Percentiles rank a stretch among this genome's conserved stretches.
Conservation (phyloP, 1,140 invertebrate genomes). For the Atopsyche davidsoni region DNA sequence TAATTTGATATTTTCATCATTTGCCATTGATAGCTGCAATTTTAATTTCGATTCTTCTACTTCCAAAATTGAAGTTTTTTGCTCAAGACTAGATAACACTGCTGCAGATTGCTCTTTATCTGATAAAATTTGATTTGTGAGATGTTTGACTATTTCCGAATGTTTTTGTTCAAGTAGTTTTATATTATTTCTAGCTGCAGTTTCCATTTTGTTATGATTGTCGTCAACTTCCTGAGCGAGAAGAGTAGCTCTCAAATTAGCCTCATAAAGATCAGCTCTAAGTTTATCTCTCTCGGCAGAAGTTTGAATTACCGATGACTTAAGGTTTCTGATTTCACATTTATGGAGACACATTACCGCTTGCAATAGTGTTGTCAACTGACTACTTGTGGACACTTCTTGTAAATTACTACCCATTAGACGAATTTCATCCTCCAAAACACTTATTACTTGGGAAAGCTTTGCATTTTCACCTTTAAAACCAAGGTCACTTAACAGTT, state of each 20-base stretch:
- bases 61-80: slow-evolving; percentile 48
- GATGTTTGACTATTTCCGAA: slow-evolving; percentile 61
- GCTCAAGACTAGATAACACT: slow-evolving; percentile 51
- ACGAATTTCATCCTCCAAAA: slow-evolving; percentile 68
- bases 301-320: slow-evolving; percentile 32
- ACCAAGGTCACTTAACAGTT: slow-evolving; percentile 62
- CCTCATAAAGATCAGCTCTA: slow-evolving; percentile 67
- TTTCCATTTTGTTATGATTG: slow-evolving; percentile 73
- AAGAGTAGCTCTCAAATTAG: slow-evolving; percentile 69
- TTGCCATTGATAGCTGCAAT: slow-evolving; percentile 48
- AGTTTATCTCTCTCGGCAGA: slow-evolving; percentile 59
- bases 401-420: slow-evolving; percentile 41
- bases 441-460: slow-evolving; percentile 61
- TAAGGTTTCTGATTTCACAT: slow-evolving; percentile 32
- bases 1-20: slow-evolving; percentile 35
- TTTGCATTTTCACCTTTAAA: slow-evolving; percentile 60
- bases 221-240: slow-evolving; percentile 87
- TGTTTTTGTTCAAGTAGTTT: slow-evolving; percentile 70
- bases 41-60: slow-evolving; percentile 59
- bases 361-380: slow-evolving; percentile 34
- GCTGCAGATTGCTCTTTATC: slow-evolving; percentile 64
- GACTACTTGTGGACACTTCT: slow-evolving; percentile 29
- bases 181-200: slow-evolving; percentile 58
- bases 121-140: slow-evolving; percentile 57
- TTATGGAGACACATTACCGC: slow-evolving; percentile 36